Percentiles rank a stretch among this genome's conserved stretches.
phyloP scores from a whole-genome alignment of 2,888 invertebrate genomes.

The Drepanosiphum platanoidis region DNA sequence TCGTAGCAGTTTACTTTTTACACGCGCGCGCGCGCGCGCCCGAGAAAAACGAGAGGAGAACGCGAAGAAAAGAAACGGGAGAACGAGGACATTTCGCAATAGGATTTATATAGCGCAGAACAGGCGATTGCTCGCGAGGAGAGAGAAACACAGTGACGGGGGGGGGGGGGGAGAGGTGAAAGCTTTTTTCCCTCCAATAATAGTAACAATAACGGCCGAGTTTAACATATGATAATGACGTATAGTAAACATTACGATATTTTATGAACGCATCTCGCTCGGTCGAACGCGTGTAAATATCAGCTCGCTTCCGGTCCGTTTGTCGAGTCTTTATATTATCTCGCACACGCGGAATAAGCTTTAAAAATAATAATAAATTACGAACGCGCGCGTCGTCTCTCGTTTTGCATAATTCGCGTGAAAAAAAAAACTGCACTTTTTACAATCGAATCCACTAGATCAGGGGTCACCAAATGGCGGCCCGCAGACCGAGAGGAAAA shows the following conservation, averaged over 20 bases:
- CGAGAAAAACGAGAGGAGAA: background rate
- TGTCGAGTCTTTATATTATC: background rate
- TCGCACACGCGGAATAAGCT: background rate
- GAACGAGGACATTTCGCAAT: background rate
- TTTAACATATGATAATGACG: background rate
- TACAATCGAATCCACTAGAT: background rate
- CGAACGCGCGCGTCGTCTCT: background rate
- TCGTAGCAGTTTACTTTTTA: too few relatives aligned
- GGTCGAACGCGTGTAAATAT: background rate
- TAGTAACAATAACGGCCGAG: background rate
- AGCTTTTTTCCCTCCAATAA: background rate
- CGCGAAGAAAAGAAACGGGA: background rate
- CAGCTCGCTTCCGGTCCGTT: conserved; percentile 5
- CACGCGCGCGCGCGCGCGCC: background rate
- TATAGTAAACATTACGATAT: too few relatives aligned
- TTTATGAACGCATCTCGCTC: too few relatives aligned
- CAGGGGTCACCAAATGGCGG: too few relatives aligned
- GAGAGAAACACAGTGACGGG: background rate
- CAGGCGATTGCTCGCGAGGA: too few relatives aligned
- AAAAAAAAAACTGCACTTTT: background rate
- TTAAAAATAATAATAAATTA: too few relatives aligned
- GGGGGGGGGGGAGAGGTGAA: background rate
- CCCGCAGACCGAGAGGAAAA: too few relatives aligned
- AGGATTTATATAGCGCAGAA: background rate
- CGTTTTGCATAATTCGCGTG: background rate